These are phyloP conservation scores for Lasioglossum figueresi DNA, from an alignment of 2,888 invertebrate genomes.

Conservation along the genomic window DNA sequence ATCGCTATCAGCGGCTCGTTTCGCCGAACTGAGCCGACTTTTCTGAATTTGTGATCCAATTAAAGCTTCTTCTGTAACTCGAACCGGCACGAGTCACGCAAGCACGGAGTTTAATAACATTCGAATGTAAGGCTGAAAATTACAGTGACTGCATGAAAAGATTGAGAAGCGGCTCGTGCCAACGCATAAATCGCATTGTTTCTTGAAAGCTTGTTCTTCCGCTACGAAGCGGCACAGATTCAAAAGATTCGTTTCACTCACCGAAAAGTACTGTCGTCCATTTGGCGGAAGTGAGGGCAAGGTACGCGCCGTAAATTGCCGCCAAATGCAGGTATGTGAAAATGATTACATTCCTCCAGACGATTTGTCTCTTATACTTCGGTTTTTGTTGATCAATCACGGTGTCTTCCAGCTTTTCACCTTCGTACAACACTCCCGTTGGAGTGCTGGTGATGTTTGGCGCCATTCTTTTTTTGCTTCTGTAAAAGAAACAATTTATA, in stretches of 20 bases:
- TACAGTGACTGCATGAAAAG: neutral
- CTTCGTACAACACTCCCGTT: conserved; percentile 82
- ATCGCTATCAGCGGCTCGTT: too few species aligned
- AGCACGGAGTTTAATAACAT: neutral
- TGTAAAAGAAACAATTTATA: conserved; percentile 23
- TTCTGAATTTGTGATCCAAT: neutral
- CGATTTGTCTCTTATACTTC: conserved; percentile 84
- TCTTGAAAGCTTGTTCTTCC: neutral
- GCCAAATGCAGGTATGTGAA: conserved; percentile 91
- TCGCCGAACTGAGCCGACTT: neutral
- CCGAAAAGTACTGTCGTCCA: conserved; percentile 89
- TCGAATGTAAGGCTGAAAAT: neutral
- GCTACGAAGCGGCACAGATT: neutral
- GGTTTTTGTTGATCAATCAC: conserved; percentile 39
- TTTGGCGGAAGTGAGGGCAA: conserved; percentile 90
- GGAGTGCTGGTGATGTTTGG: conserved; percentile 83
- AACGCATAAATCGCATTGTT: neutral
- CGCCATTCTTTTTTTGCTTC: conserved; percentile 80
- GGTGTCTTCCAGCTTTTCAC: conserved; percentile 70
- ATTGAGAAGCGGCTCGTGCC: neutral
- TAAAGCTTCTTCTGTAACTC: neutral
- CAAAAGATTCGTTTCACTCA: conserved; percentile 84
- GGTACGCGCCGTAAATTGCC: conserved; percentile 87
- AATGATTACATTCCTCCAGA: conserved; percentile 93
- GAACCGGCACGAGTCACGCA: too few species aligned